These are phyloP conservation scores for Stictonetta naevosa DNA, from an alignment of 2,113 vertebrate genomes.

Conservation along the genomic window DNA sequence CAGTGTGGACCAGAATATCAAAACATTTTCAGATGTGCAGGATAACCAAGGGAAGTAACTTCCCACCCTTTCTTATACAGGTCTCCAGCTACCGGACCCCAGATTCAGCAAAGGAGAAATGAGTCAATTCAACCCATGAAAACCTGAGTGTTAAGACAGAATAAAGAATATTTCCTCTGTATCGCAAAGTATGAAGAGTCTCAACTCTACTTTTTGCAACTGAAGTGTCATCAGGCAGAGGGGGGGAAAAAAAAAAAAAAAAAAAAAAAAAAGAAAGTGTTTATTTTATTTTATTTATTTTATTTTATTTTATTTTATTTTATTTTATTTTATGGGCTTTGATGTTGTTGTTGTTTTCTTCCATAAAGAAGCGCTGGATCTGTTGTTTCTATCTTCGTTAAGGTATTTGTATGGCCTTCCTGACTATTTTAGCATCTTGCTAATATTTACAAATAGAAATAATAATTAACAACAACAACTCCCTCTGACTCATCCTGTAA, in stretches of 20 bases:
- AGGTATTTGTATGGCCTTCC: background rate
- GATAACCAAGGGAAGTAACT: background rate
- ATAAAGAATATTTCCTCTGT: background rate
- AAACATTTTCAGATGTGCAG: background rate
- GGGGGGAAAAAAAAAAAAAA: too few relatives aligned
- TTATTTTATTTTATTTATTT: too few relatives aligned
- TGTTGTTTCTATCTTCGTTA: background rate
- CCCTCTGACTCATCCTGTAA: background rate
- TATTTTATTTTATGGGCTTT: too few relatives aligned
- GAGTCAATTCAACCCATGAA: background rate
- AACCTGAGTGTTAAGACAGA: background rate
- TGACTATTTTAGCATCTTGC: background rate
- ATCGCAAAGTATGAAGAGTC: background rate
- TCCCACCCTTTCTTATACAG: background rate
- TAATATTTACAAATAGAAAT: background rate
- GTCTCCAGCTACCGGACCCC: background rate
- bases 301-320: too few relatives aligned
- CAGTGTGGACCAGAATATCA: background rate
- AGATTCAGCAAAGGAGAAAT: background rate
- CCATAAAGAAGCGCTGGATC: background rate
- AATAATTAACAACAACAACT: background rate
- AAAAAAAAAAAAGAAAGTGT: background rate
- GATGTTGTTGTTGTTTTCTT: background rate
- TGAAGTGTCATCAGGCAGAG: background rate
- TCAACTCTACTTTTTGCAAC: background rate